These are phyloP conservation scores for Trididemnum clinides DNA, from an alignment of 23 tunicate species.

Conservation along the genomic window DNA sequence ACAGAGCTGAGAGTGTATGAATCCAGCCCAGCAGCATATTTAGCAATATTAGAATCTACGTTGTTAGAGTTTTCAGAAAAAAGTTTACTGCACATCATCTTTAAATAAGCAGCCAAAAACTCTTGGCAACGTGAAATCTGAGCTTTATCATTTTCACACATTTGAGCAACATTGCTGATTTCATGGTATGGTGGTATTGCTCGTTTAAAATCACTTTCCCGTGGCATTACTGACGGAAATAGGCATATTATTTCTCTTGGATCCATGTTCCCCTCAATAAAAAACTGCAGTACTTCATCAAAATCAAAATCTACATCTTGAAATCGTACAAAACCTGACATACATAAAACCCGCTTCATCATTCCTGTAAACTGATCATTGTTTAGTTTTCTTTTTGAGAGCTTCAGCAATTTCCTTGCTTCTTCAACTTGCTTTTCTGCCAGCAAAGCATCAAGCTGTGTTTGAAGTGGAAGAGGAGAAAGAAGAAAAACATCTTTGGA, in stretches of 20 bases:
- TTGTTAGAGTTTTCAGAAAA: not conserved
- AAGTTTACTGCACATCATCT: conserved; percentile 10
- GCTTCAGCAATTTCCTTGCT: conserved; percentile 56
- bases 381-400: conserved; percentile 37
- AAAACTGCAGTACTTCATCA: conserved; percentile 41
- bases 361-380: conserved; percentile 23
- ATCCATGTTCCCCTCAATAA: conserved; percentile 64
- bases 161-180: conserved; percentile 34
- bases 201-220: conserved; percentile 23
- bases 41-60: not conserved
- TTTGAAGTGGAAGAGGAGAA: conserved; percentile 57
- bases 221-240: conserved; percentile 58
- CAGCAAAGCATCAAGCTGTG: conserved; percentile 51
- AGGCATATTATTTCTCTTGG: conserved; percentile 69
- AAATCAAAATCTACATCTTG: conserved; percentile 62
- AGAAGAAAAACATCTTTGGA: conserved; percentile 78
- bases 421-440: conserved; percentile 49
- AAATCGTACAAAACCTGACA: conserved; percentile 72
- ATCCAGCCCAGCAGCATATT: not conserved
- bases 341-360: conserved; percentile 49
- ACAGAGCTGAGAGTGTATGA: not conserved
- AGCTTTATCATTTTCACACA: conserved; percentile 53
- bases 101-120: conserved; percentile 55
- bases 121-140: conserved; percentile 47
- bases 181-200: conserved; percentile 51